Conservation (phyloP, 2,113 vertebrate genomes). For the Triplophysa siluroides region DNA sequence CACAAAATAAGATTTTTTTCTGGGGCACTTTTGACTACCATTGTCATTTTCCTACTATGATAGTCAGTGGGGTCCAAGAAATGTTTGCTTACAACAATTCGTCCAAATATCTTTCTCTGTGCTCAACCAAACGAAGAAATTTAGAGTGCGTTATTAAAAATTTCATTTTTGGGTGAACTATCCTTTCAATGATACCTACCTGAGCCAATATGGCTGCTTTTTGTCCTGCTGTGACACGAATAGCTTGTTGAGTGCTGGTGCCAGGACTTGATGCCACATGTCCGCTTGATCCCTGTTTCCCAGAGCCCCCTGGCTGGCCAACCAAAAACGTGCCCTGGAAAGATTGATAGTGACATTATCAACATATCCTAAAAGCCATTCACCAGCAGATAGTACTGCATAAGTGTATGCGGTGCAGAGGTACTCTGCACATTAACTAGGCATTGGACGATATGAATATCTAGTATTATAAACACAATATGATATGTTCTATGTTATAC, state of each 20-base stretch:
- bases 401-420: neutral
- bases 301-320: slow-evolving; percentile 88
- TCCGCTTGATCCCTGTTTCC: slow-evolving; percentile 83
- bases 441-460: too few relatives aligned
- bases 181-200: slow-evolving; percentile 68
- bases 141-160: too few relatives aligned
- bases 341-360: slow-evolving; percentile 2
- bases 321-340: slow-evolving; percentile 94
- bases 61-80: too few relatives aligned
- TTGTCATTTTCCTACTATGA: too few relatives aligned
- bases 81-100: too few relatives aligned
- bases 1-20: too few relatives aligned
- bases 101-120: too few relatives aligned
- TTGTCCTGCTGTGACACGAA: slow-evolving; percentile 93
- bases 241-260: slow-evolving; percentile 82
- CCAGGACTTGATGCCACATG: slow-evolving; percentile 79
- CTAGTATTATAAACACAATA: too few relatives aligned
- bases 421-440: neutral
- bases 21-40: too few relatives aligned
- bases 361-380: neutral
- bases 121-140: too few relatives aligned
- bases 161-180: too few relatives aligned
- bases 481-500: neutral
- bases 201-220: slow-evolving; percentile 93
- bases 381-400: too few relatives aligned